Evolutionary conservation across 2,797 vertebrate species (phyloP), one percentile per base, ranked within the genome.

Genomic region (Rhinichthys osculus): DNA sequence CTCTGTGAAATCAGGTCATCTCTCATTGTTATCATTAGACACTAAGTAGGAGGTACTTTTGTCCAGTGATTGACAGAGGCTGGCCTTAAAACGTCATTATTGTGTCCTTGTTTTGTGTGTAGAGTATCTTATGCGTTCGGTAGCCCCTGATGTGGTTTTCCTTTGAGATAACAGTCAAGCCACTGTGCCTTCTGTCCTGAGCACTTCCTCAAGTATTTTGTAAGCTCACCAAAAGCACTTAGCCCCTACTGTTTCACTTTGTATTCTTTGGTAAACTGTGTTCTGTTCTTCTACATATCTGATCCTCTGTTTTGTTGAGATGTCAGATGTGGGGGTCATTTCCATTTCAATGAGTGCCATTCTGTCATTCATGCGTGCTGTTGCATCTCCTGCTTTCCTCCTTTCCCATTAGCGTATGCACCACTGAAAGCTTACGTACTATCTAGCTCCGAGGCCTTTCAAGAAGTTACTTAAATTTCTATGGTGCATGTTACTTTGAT

Each of bases 151-250:
- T 91, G 93, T 95, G 94, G 93, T 95, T 93, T 95, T 95, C 91
- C 91, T 92, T 93, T 92, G 94, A 94, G 92, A 93, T 93, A 93
- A 93, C 93, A 94, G 94, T 95, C 92, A 94, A 90, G 93, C 96
- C 95, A 95, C 94, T 90, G 96, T 96, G 96, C 96, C 96, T 96
- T 96, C 95, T 94, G 94, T 95, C 94, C 95, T 93, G 94, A 94
- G 95, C 95, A 96, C 95, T 95, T 96, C 95, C 95, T 95, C 92
- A 92, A 95, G 93, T 95, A 94, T 94, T 95, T 94, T 95, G 93
- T 95, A 95, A 93, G 94, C 92, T 95, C 95, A 95, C 95, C 94
- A 94, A 95, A 95, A 95, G 95, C 95, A 95, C 95, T 95, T 96
- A 95, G 92, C 90, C 92, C 91, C 91, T 89, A 78, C 92, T 93